Evolutionary conservation across 2,888 invertebrate species (phyloP), one percentile per base, ranked within the genome.

Genomic region (Sipunculus nudus): DNA sequence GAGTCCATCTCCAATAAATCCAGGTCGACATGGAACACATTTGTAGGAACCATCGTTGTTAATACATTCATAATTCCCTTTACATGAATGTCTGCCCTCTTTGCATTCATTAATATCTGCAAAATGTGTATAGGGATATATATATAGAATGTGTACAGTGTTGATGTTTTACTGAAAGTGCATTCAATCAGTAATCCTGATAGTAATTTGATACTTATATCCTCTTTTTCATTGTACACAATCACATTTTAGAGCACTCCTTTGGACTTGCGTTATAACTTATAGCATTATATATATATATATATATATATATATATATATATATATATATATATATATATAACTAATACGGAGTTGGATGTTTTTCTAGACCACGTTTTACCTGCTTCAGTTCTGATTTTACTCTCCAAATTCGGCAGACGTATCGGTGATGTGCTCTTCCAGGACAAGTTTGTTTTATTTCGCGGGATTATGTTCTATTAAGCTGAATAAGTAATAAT

Each of bases 21-120:
- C 59, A 29, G 23, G 28, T 4, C 19, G n/a, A 54, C 59, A 58
- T 5, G n/a, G n/a, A n/a, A 41, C 28, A 35, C 58, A 58, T n/a
- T 10, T 26, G 29, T 29, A 58, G 40, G 41, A 40, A 4, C 58
- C 58, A 13, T 29, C 31, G 43, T 10, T 53, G 46, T 58, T 58
- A 25, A 41, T 19, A 43, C 58, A 58, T 16, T n/a, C 29, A 21
- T 50, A 31, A 32, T 58, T 28, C 5, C 19, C 41, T 23, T 41
- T 43, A 35, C 58, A 58, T 5, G 46, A 23, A 6, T 52, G 23
- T n/a, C 19, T 10, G 26, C 26, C 16, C 10, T 41, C 26, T 8
- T 50, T 16, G 59, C 61, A 61, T 32, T 61, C 61, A 41, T 61
- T 31, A 26, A 61, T 61, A 31, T 61, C 61, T 61, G 38, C n/a